A percentile compares a stretch with the other conserved stretches of the same genome.
Conservation (phyloP, 92 coral and sea anemone genomes). For the Metridium senile region DNA sequence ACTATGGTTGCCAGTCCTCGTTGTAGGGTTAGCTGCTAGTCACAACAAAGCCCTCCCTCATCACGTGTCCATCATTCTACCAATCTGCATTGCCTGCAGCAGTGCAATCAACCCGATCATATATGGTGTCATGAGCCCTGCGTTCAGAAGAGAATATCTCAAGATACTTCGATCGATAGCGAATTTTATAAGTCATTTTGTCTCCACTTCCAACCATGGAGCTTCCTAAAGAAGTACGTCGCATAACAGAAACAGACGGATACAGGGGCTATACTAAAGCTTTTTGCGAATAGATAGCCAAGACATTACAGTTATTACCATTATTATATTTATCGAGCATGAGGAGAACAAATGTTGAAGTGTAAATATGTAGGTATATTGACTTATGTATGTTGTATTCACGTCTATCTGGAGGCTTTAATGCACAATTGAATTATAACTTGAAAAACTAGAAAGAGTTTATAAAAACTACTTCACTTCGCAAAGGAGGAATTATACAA, state of each 20-base stretch:
- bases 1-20: slow-evolving; percentile 13
- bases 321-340: no score
- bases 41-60: background rate
- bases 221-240: background rate
- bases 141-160: slow-evolving; percentile 6
- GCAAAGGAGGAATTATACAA: no score
- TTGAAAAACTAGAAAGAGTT: no score
- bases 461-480: no score
- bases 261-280: no score
- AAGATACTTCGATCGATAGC: background rate
- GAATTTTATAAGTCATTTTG: no score
- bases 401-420: no score
- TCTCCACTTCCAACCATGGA: background rate
- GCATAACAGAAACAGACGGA: no score
- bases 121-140: slow-evolving; percentile 12
- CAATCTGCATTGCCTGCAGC: background rate
- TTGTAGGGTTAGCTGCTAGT: background rate
- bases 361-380: no score
- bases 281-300: background rate
- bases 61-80: background rate
- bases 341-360: background rate
- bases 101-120: slow-evolving; percentile 21
- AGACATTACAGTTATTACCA: background rate
- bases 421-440: no score
- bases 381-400: no score